Conservation (phyloP, 2,888 invertebrate species). For the Fabriciana adippe region DNA sequence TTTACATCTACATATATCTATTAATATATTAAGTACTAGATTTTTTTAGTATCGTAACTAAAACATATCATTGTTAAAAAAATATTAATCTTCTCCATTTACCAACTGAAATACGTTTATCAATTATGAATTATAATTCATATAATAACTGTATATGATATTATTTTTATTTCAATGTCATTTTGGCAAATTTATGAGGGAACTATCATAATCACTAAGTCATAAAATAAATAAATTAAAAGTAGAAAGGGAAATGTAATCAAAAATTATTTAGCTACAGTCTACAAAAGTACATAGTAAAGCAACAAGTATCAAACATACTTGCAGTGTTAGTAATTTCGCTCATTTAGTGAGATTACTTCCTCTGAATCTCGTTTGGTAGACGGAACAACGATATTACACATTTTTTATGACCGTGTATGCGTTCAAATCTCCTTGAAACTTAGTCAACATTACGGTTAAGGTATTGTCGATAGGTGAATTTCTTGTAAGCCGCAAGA, state of each 20-base stretch:
- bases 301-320: conserved; percentile 28
- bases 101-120: background rate
- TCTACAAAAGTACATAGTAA: too few relatives aligned
- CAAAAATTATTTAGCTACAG: too few relatives aligned
- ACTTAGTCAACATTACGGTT: conserved; percentile 24
- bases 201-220: too few relatives aligned
- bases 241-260: too few relatives aligned
- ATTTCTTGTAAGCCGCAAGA: conserved; percentile 43
- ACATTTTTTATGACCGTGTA: conserved; percentile 30
- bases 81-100: too few relatives aligned
- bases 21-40: background rate
- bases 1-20: background rate
- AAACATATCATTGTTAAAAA: too few relatives aligned
- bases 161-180: too few relatives aligned
- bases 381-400: conserved; percentile 23
- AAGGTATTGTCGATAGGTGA: conserved; percentile 17
- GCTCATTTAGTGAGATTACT: conserved; percentile 33
- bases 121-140: too few relatives aligned
- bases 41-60: conserved; percentile 6
- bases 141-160: too few relatives aligned
- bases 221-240: too few relatives aligned
- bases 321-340: conserved; percentile 1
- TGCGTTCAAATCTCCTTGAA: conserved; percentile 8
- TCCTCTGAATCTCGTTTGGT: conserved; percentile 33
- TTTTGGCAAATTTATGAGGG: too few relatives aligned